Evolutionary conservation across 2,888 invertebrate species (phyloP), one percentile per base, ranked within the genome.

Genomic region (Priocnemis perturbator): DNA sequence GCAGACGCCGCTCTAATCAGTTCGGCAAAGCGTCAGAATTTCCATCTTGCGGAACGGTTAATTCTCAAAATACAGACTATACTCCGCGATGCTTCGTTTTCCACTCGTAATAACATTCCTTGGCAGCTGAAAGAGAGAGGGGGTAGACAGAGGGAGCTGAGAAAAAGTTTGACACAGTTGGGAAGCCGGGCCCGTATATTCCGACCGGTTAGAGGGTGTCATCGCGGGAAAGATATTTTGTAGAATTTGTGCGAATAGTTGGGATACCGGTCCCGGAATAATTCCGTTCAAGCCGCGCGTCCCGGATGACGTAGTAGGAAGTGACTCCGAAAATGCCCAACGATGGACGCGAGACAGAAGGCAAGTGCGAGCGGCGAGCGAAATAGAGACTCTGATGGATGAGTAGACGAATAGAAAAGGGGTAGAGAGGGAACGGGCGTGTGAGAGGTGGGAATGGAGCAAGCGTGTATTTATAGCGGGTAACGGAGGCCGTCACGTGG

Each of bases 401-500:
- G 50, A 26, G 44, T 30, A 45, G 55, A 55, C 11, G 63, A 67
- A 64, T 53, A 59, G 58, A 44, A 17, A 71, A 69, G 63, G 64
- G 63, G 57, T 52, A 59, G 59, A n/a, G 17, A 14, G 37, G 52
- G 62, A 59, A 67, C 30, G 65, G 11, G 62, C 50, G 70, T 52
- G 23, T 26, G 58, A 67, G 62, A 52, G 44, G 48, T 53, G 60
- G 59, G 55, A 15, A 7, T 21, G 37, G 57, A 63, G 69, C 53
- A 67, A 58, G 70, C 67, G 74, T 68, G 81, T 86, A 86, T 86
- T 86, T 86, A 86, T 84, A 85, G 77, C 81, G 71, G 69, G 81
- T 82, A 79, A 81, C 77, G 73, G 82, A 78, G 81, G 68, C 78
- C 80, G 79, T 76, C 77, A 79, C 79, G 82, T 77, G 79, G 76